These are phyloP conservation scores for Tipula unca DNA, from an alignment of 2,888 invertebrate species.

Conservation along the genomic window DNA sequence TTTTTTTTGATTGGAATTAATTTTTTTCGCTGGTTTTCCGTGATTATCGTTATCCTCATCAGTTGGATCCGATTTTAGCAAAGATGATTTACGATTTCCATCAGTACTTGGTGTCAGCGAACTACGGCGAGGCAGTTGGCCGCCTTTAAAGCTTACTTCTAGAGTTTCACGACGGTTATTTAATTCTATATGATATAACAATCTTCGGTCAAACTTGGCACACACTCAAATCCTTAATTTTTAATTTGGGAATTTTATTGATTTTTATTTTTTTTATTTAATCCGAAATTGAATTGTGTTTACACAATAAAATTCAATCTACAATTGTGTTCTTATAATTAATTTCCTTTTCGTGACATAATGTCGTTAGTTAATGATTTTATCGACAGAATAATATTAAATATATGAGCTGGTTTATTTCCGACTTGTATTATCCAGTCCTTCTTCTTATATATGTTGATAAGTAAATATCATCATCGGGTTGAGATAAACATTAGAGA, in stretches of 20 bases:
- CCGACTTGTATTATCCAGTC: neutral
- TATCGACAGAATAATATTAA: too few species aligned
- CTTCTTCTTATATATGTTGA: too few species aligned
- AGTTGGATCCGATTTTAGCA: neutral
- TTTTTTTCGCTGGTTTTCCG: neutral
- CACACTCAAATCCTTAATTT: too few species aligned
- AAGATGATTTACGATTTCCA: neutral
- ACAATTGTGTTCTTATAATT: neutral
- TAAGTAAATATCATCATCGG: neutral
- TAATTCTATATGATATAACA: neutral
- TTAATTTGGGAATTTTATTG: too few species aligned
- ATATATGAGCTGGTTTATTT: neutral
- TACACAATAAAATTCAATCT: neutral
- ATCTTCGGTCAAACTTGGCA: too few species aligned
- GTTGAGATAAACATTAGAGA: too few species aligned
- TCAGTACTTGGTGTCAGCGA: neutral
- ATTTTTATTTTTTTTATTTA: neutral
- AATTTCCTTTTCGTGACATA: neutral
- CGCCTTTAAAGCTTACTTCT: neutral
- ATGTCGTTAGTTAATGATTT: neutral
- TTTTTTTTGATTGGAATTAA: slow-evolving; percentile 34
- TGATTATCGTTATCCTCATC: neutral
- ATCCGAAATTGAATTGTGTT: neutral
- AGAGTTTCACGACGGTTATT: neutral
- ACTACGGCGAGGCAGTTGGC: neutral